Base-by-base conservation (phyloP, 2,113 vertebrate species). In the Fulmarus glacialis region DNA sequence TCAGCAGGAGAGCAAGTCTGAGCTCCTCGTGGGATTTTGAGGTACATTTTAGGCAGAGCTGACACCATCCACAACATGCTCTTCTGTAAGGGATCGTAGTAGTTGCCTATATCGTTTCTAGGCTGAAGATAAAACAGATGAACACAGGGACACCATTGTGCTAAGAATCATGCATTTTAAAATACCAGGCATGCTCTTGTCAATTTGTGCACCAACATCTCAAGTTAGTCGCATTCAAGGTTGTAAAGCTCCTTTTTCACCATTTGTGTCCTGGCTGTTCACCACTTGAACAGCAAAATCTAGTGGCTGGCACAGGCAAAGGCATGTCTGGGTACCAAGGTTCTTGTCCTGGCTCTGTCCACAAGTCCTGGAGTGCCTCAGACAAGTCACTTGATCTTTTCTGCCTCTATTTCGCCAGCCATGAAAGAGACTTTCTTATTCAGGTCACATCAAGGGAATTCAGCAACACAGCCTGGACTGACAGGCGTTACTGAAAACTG, bases 81-180 rank as follows among this genome's bases (percentile, higher is more conserved):
- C 30, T 58, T 48, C 73, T 17, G 18, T 0, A 36, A 73, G 56
- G 32, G 42, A 55, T 4, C 0, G 2, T 0, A 43, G 38, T 17
- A 67, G 67, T 62, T 50, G 26, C 22, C 47, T 70, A 62, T 16
- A 26, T 48, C 9, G 15, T 48, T 94, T 43, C 34, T 12, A 79
- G 60, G 72, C 29, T 79, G 88, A 63, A 63, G 63, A 17, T 22
- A 21, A 18, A 79, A 47, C 10, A 52, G 50, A 40, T 21, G 18
- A 82, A 45, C 36, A 24, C 6, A 32, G 16, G 38, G 52, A 40
- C 52, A 67, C 6, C 9, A 4, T 0, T 4, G 70, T 34, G 73
- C 60, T 67, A 23, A 62, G 75, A 58, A 71, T 10, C 0, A 1
- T 26, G 27, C 15, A 15, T 48, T 67, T 64, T 5, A 36, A 56